Evolutionary conservation across 2,797 vertebrate species (phyloP).

Genomic region (Xenentodon cancila): DNA sequence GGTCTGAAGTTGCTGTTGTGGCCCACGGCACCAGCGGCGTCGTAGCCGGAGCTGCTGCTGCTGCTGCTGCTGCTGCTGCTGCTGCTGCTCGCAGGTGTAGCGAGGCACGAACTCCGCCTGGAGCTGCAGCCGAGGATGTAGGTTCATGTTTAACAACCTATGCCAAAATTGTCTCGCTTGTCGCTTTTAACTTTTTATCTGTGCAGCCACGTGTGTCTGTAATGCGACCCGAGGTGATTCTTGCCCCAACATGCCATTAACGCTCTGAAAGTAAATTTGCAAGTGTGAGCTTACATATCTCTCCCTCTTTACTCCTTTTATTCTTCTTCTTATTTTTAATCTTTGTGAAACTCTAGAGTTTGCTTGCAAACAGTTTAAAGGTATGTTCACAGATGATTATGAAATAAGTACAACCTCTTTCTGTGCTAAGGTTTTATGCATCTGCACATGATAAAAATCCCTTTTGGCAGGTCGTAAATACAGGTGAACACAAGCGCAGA

Average conservation of each 20-base stretch:
- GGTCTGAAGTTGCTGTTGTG: constrained; percentile 10
- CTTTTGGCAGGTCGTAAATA: too few species aligned
- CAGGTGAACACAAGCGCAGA: too few species aligned
- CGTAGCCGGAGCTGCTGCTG: constrained; percentile 26
- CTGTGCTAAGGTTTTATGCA: too few species aligned
- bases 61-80: too few species aligned
- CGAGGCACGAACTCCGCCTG: neutral
- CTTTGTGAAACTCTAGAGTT: too few species aligned
- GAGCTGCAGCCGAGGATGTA: constrained; percentile 52
- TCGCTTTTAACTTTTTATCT: constrained; percentile 39
- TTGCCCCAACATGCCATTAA: constrained; percentile 57
- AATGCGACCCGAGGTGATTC: constrained; percentile 62
- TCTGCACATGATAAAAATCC: too few species aligned
- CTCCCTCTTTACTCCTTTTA: neutral
- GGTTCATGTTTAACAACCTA: constrained; percentile 56
- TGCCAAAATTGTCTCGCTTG: constrained; percentile 61
- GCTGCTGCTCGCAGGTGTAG: constrained; percentile 56
- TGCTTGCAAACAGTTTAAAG: too few species aligned
- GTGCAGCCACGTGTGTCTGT: constrained; percentile 59
- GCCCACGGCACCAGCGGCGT: constrained; percentile 29
- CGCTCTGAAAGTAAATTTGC: constrained; percentile 28
- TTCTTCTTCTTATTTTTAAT: constrained; percentile 3
- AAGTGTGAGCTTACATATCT: constrained; percentile 32
- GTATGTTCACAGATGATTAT: too few species aligned
- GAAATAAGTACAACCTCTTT: too few species aligned